Evolutionary conservation across 1,140 invertebrate genomes (phyloP), one percentile per base, ranked within the genome.

Genomic region (Helicoverpa zea): DNA sequence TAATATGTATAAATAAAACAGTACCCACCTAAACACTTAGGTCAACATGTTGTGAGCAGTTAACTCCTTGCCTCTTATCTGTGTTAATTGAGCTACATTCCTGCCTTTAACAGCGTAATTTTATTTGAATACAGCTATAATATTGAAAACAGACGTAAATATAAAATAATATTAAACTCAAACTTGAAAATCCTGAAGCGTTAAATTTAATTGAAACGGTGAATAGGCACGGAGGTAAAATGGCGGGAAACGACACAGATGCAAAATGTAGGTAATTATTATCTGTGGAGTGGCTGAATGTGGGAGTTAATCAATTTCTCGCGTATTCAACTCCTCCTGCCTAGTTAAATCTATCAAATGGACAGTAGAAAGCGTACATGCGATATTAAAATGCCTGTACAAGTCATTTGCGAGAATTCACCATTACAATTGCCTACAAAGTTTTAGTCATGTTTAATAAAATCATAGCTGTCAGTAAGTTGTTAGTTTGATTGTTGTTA

Each of bases 261-360:
- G 18, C 52, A 73, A 58, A 58, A 73, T 58, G 70, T 72, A 52
- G 68, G 49, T 52, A 52, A 77, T 77, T 77, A 77, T 77, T 35
- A 47, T 54, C 14, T 61, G 18, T 59, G 54, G 49, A 14, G 29
- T 43, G 35, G 35, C 35, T 43, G 18, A 76, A 64, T 76, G 58
- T 43, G 59, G 59, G 68, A 66, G 43, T 77, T 66, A 77, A 77
- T 77, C 75, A 66, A 77, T 77, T 77, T 77, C 75, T 14, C 75
- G 61, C 49, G 9, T 43, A 66, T 66, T 54, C 75, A 52, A 29
- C 29, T 13, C n/a, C 18, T 49, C 4, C 14, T 77, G 75, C n/a
- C 75, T 51, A 66, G 61, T 77, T 77, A 43, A 64, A 76, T 63
- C 59, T 58, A 58, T 73, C 52, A 51, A 64, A 29, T 66, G 49